phyloP scores from a whole-genome alignment of 2,888 invertebrate species.

The Tetheella fluctuosa region DNA sequence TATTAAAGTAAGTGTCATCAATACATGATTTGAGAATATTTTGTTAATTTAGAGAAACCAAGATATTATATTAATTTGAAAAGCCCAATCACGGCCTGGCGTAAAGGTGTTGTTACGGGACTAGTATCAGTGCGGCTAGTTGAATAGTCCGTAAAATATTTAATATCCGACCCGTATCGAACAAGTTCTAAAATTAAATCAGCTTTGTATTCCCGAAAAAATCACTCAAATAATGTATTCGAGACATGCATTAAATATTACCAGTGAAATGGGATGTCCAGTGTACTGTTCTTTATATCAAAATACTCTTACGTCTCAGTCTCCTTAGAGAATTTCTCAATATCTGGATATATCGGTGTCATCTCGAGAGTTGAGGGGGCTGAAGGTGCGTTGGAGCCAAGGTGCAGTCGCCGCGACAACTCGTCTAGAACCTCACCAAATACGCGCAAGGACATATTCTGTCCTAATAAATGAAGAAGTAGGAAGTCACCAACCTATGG shows the following conservation, averaged over 20 bases:
- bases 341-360: conserved; percentile 93
- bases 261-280: conserved; percentile 1
- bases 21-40: conserved; percentile 21
- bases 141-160: neutral
- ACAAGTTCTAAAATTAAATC: conserved; percentile 9
- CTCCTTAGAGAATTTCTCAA: conserved; percentile 91
- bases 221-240: conserved; percentile 29
- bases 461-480: conserved; percentile 91
- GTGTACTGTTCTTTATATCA: conserved; percentile 32
- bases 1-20: conserved; percentile 6
- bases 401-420: conserved; percentile 87
- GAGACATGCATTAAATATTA: conserved; percentile 24
- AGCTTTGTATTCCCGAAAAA: conserved; percentile 9
- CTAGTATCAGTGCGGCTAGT: neutral
- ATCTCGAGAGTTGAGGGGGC: conserved; percentile 94
- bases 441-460: conserved; percentile 92
- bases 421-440: conserved; percentile 93
- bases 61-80: conserved; percentile 20
- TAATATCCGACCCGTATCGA: neutral
- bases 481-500: conserved; percentile 95
- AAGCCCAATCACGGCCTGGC: neutral
- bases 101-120: neutral
- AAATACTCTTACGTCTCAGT: conserved; percentile 88
- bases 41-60: conserved; percentile 15
- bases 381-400: conserved; percentile 91